These are phyloP conservation scores for Lordiphosa andalusiaca DNA, from an alignment of 2,888 invertebrate species.

Conservation along the genomic window DNA sequence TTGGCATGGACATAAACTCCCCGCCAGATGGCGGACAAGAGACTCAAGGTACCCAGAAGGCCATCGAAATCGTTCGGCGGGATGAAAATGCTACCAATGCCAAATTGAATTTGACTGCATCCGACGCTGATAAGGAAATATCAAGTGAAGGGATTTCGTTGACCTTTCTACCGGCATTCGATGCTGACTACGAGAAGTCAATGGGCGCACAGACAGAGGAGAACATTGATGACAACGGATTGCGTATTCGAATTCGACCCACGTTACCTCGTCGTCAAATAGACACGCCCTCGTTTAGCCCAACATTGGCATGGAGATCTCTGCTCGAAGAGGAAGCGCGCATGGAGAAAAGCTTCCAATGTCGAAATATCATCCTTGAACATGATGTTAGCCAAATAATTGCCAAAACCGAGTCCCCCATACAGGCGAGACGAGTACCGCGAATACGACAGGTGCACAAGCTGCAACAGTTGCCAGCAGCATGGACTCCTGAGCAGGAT, in stretches of 20 bases:
- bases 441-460: constrained; percentile 24
- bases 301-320: constrained; percentile 90
- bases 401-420: constrained; percentile 32
- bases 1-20: constrained; percentile 87
- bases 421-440: constrained; percentile 35
- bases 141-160: constrained; percentile 12
- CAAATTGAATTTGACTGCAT: neutral
- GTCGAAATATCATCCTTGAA: too few relatives aligned
- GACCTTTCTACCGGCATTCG: constrained; percentile 81
- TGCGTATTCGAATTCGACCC: constrained; percentile 87
- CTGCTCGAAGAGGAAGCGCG: constrained; percentile 78
- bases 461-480: constrained; percentile 37
- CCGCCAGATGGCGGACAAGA: neutral
- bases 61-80: too few relatives aligned
- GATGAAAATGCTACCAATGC: too few relatives aligned
- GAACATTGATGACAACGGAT: constrained; percentile 82
- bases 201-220: constrained; percentile 53
- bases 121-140: constrained; percentile 20
- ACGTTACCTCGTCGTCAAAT: constrained; percentile 89
- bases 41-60: neutral
- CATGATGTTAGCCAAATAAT: too few relatives aligned
- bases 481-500: constrained; percentile 94
- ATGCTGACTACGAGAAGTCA: constrained; percentile 82
- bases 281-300: constrained; percentile 90
- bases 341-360: constrained; percentile 14